A percentile compares a stretch with the other conserved stretches of the same genome.
phyloP scores from a whole-genome alignment of 2,888 invertebrate species.

The Liopterus haemorrhoidalis region DNA sequence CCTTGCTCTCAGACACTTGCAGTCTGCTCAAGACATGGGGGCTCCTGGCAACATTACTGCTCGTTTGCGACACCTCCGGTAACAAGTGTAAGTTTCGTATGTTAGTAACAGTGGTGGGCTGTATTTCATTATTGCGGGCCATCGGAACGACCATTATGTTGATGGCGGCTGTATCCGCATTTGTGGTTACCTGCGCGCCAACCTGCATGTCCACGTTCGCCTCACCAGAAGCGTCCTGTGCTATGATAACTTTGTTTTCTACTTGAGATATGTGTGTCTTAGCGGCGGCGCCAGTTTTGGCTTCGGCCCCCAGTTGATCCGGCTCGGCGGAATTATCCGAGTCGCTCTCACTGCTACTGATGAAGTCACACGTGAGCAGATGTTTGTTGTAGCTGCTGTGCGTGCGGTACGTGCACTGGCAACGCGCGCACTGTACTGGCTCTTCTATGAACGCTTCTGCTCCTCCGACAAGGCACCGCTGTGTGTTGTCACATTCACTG shows the following conservation, averaged over 20 bases:
- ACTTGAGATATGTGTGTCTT: background rate
- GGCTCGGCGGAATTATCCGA: slow-evolving; percentile 55
- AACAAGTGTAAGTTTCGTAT: too few species aligned
- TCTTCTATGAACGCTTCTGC: slow-evolving; percentile 56
- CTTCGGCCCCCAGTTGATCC: background rate
- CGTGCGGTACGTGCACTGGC: slow-evolving; percentile 80
- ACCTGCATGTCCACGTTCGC: background rate
- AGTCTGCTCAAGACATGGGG: too few species aligned
- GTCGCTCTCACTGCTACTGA: slow-evolving; percentile 76
- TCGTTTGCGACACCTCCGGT: too few species aligned
- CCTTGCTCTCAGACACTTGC: too few species aligned
- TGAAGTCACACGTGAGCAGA: slow-evolving; percentile 68
- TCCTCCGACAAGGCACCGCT: too few species aligned
- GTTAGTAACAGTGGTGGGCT: too few species aligned
- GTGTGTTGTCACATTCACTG: slow-evolving; percentile 47
- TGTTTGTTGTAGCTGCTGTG: slow-evolving; percentile 76
- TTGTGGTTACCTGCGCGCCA: slow-evolving; percentile 21
- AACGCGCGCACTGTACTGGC: slow-evolving; percentile 80
- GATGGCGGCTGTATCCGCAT: background rate
- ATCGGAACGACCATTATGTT: too few species aligned
- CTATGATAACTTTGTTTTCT: slow-evolving; percentile 11
- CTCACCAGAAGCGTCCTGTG: slow-evolving; percentile 7
- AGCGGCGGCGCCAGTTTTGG: background rate
- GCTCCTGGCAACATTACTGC: too few species aligned
- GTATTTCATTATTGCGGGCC: too few species aligned